Conservation (phyloP, 1,140 invertebrate genomes). For the Papilio glaucus region DNA sequence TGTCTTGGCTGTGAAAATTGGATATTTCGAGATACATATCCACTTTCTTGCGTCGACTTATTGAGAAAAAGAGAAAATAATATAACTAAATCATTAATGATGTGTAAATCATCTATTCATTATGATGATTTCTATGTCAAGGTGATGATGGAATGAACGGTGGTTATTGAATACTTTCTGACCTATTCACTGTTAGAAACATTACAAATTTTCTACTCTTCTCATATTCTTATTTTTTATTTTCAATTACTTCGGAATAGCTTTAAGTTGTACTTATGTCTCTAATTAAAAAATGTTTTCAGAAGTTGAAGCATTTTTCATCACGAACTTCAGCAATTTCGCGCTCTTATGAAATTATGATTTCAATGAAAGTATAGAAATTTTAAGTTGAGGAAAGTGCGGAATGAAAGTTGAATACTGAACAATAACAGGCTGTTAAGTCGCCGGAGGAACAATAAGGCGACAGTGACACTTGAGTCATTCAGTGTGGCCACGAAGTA, state of each 20-base stretch:
- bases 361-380: constrained; percentile 39
- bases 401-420: not conserved
- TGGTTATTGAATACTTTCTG: not conserved
- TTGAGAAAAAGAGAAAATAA: too few relatives aligned
- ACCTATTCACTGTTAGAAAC: not conserved
- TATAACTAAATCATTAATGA: too few relatives aligned
- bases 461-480: not conserved
- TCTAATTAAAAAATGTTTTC: constrained; percentile 17
- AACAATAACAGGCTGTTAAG: constrained; percentile 21
- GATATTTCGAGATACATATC: too few relatives aligned
- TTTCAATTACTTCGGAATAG: not conserved
- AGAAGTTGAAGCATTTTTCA: constrained; percentile 13
- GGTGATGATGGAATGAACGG: not conserved
- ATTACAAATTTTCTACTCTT: not conserved
- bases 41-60: too few relatives aligned
- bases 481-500: not conserved
- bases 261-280: not conserved
- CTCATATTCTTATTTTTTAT: constrained; percentile 1
- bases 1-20: too few relatives aligned
- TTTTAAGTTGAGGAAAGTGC: constrained; percentile 36
- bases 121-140: not conserved
- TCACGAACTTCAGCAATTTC: constrained; percentile 48
- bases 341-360: constrained; percentile 42
- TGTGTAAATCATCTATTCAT: not conserved
- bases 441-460: constrained; percentile 4